Evolutionary conservation across 2,888 invertebrate species (phyloP).

Genomic region (Loripinus fragilis): DNA sequence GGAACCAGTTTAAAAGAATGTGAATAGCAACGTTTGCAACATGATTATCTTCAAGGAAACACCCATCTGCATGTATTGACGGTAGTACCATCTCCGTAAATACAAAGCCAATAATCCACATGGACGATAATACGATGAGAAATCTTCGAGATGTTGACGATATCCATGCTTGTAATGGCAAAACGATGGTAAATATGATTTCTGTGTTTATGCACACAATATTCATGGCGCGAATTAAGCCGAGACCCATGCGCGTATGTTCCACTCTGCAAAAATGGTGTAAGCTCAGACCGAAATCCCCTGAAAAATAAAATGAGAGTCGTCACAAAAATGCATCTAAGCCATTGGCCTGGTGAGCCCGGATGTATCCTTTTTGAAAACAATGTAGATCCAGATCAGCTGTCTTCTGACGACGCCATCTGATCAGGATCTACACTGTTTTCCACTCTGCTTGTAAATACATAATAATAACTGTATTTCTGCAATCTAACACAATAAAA

Average conservation of each 20-base stretch:
- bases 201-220: background rate
- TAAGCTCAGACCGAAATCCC: background rate
- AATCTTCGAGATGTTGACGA: background rate
- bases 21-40: background rate
- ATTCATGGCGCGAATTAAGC: background rate
- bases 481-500: too few species aligned
- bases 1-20: background rate
- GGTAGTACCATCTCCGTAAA: conserved; percentile 4
- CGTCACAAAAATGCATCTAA: too few species aligned
- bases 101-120: background rate
- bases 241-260: background rate
- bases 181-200: background rate
- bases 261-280: background rate
- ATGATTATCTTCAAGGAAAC: background rate
- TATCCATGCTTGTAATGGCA: background rate
- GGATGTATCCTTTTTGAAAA: too few species aligned
- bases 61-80: background rate
- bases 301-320: conserved; percentile 1
- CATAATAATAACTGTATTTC: too few species aligned
- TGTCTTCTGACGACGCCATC: too few species aligned
- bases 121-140: background rate
- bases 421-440: too few species aligned
- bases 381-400: too few species aligned
- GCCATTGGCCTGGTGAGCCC: too few species aligned
- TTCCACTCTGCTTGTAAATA: too few species aligned